phyloP scores from a whole-genome alignment of 2,888 invertebrate species.

The Acrocera orbiculus region DNA sequence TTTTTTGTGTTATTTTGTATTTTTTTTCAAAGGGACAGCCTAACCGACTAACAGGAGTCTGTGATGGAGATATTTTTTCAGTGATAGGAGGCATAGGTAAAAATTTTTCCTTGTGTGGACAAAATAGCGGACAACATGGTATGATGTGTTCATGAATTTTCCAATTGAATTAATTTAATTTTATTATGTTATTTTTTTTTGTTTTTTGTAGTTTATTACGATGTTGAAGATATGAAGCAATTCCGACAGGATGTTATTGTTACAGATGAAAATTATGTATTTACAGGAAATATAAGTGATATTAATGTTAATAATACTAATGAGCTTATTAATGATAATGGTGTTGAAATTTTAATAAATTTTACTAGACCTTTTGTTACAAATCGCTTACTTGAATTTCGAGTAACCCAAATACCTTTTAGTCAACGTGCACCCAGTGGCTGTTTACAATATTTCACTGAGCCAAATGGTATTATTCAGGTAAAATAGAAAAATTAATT shows the following conservation, averaged over 20 bases:
- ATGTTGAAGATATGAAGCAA: too few species aligned
- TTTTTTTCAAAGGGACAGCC: conserved; percentile 71
- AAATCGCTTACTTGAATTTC: conserved; percentile 60
- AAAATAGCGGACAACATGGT: conserved; percentile 74
- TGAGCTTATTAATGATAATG: conserved; percentile 12
- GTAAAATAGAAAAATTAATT: conserved; percentile 10
- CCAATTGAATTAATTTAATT: neutral
- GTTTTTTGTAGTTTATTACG: conserved; percentile 25
- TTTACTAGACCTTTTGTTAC: conserved; percentile 45
- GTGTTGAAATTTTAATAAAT: conserved; percentile 30
- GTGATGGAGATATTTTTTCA: conserved; percentile 55
- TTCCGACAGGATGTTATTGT: conserved; percentile 9
- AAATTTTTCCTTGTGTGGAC: conserved; percentile 53
- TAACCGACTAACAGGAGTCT: conserved; percentile 57
- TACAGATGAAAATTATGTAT: neutral
- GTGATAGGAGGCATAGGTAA: conserved; percentile 38
- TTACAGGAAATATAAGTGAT: neutral
- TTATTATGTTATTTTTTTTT: neutral
- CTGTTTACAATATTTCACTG: conserved; percentile 56
- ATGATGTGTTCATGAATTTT: too few species aligned
- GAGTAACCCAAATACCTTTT: conserved; percentile 58
- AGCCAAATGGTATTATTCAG: conserved; percentile 36
- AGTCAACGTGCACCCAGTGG: conserved; percentile 58
- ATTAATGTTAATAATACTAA: conserved; percentile 8
- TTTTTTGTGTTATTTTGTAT: too few species aligned